These are phyloP conservation scores for Leiothrix lutea DNA, from an alignment of 2,113 vertebrate species.

Conservation along the genomic window DNA sequence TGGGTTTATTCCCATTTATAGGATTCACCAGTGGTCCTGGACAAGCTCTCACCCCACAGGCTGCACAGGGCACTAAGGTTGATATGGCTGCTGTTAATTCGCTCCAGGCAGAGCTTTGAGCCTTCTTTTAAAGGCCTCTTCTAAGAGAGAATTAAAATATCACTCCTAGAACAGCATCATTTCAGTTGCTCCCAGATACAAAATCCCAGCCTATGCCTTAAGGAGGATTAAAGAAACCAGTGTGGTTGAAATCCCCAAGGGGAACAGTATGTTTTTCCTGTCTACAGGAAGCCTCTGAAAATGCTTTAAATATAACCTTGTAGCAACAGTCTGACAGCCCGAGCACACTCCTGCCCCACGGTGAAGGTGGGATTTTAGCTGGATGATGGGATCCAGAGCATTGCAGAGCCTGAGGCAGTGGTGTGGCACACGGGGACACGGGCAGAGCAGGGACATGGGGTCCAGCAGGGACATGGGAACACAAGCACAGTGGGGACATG, in stretches of 20 bases:
- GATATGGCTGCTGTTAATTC: background rate
- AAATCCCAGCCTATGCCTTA: background rate
- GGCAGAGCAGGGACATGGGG: background rate
- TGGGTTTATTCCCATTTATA: accelerated
- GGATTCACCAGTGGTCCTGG: background rate
- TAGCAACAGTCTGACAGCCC: background rate
- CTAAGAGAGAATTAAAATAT: background rate
- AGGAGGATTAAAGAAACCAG: background rate
- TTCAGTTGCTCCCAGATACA: background rate
- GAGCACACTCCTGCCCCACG: background rate
- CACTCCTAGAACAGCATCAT: background rate
- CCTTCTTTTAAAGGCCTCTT: background rate
- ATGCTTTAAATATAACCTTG: background rate
- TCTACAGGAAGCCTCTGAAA: background rate
- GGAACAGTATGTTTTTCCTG: background rate
- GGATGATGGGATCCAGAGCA: background rate
- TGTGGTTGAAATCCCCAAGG: background rate
- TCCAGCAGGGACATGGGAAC: background rate
- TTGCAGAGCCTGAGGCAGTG: accelerated
- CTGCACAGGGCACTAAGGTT: accelerated
- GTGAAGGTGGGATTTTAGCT: background rate
- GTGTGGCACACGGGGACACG: accelerated
- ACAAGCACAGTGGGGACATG: background rate
- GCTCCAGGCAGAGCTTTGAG: background rate
- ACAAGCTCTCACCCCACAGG: background rate